Percentiles rank a stretch among this genome's conserved stretches.
Evolutionary conservation across 2,113 vertebrate species (phyloP).

Genomic region (Bufo bufo): DNA sequence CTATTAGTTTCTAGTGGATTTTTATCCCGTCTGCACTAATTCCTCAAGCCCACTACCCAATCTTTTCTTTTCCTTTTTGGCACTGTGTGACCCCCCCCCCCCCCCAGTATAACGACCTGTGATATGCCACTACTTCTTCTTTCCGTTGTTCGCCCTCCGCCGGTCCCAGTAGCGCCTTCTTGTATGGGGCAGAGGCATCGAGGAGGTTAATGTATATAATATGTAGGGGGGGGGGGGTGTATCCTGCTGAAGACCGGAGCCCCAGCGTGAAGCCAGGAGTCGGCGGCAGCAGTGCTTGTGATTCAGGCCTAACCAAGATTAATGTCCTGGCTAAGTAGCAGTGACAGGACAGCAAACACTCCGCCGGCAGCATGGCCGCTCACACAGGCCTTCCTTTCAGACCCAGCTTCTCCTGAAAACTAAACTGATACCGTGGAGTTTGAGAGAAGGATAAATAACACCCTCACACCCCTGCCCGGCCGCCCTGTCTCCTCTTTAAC

Average conservation of each 20-base stretch:
- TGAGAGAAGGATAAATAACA: slow-evolving; percentile 32
- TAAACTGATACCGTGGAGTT: slow-evolving; percentile 32
- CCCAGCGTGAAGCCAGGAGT: slow-evolving; percentile 48
- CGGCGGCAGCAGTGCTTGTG: slow-evolving; percentile 15
- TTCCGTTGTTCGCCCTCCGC: background rate
- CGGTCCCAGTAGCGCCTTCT: background rate
- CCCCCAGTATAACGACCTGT: too few relatives aligned
- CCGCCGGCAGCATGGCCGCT: background rate
- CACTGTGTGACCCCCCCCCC: too few relatives aligned
- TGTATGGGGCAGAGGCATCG: slow-evolving; percentile 4
- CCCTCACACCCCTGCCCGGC: background rate
- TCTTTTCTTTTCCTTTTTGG: background rate
- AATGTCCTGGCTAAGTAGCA: slow-evolving; percentile 58
- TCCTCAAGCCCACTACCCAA: too few relatives aligned
- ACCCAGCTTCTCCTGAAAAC: slow-evolving; percentile 29
- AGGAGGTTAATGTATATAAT: slow-evolving; percentile 28
- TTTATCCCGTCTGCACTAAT: too few relatives aligned
- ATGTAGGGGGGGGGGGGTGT: slow-evolving; percentile 25
- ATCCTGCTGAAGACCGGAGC: slow-evolving; percentile 10
- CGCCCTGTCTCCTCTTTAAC: background rate
- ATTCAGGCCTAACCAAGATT: slow-evolving; percentile 55
- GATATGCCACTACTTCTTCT: too few relatives aligned
- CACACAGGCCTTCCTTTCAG: slow-evolving; percentile 51
- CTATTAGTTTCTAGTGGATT: too few relatives aligned
- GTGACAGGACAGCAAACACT: slow-evolving; percentile 55